A percentile compares a stretch with the other conserved stretches of the same genome.
These are phyloP conservation scores for Pogonocichla stellata DNA, from an alignment of 2,113 vertebrate species.

Conservation along the genomic window DNA sequence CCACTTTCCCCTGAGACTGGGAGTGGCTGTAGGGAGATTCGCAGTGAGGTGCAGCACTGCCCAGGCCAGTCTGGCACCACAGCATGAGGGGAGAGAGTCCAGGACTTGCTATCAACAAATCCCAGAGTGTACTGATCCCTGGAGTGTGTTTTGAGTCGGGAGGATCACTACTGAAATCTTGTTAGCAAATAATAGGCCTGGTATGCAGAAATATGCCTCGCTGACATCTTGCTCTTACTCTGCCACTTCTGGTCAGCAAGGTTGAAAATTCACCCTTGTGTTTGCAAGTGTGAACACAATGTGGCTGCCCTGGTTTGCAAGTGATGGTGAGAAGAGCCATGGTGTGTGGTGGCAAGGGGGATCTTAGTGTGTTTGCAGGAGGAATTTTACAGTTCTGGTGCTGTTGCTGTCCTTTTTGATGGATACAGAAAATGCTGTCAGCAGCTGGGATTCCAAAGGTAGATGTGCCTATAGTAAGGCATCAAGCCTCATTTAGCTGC, in stretches of 20 bases:
- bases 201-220: background rate
- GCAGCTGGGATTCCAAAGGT: background rate
- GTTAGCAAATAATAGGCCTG: background rate
- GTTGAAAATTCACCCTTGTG: background rate
- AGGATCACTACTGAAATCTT: background rate
- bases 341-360: background rate
- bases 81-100: background rate
- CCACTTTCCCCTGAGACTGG: background rate
- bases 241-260: background rate
- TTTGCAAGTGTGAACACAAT: background rate
- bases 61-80: background rate
- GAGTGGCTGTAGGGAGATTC: background rate
- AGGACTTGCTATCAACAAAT: background rate
- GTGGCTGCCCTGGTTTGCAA: background rate
- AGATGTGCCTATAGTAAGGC: background rate
- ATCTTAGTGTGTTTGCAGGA: background rate
- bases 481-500: background rate
- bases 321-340: fast-evolving
- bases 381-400: background rate
- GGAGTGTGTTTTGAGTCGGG: background rate
- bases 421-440: background rate
- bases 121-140: background rate
- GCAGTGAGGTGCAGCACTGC: background rate
- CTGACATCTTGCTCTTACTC: background rate
- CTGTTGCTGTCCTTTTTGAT: background rate